Evolutionary conservation across 2,888 invertebrate genomes (phyloP).

Genomic region (Liopterus haemorrhoidalis): DNA sequence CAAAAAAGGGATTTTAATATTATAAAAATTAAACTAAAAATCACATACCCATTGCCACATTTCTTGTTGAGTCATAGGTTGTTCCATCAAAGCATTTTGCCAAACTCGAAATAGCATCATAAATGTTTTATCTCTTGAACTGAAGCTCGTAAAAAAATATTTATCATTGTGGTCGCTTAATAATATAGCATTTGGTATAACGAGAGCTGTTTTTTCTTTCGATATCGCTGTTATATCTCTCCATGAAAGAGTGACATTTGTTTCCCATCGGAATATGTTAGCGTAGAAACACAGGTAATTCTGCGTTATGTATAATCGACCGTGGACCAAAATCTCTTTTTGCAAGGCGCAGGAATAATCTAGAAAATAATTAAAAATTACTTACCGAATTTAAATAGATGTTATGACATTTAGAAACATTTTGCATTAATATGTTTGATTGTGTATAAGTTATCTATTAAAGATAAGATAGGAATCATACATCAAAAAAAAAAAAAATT

Average conservation of each 20-base stretch:
- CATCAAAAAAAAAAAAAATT: too few species aligned
- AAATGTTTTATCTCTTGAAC: constrained; percentile 89
- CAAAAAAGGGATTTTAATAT: too few species aligned
- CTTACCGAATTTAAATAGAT: too few species aligned
- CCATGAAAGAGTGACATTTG: constrained; percentile 75
- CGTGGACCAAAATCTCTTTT: constrained; percentile 92
- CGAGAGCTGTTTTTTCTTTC: constrained; percentile 88
- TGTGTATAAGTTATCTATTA: too few species aligned
- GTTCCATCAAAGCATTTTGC: constrained; percentile 92
- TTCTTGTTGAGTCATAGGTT: constrained; percentile 75
- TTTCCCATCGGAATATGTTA: constrained; percentile 97
- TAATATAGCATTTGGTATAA: constrained; percentile 95
- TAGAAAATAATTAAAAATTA: constrained; percentile 45
- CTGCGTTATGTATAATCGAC: constrained; percentile 90
- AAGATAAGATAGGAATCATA: too few species aligned
- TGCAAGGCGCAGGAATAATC: constrained; percentile 97
- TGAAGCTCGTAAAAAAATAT: constrained; percentile 91
- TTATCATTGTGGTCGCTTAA: constrained; percentile 76
- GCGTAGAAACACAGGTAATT: constrained; percentile 96
- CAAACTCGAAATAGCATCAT: constrained; percentile 92
- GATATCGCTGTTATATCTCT: constrained; percentile 89
- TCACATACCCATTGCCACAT: constrained; percentile 77
- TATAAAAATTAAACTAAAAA: too few species aligned
- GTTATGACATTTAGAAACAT: too few species aligned
- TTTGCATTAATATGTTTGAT: too few species aligned